Conservation (phyloP, 2,797 vertebrate genomes). For the Anomalospiza imberbis region DNA sequence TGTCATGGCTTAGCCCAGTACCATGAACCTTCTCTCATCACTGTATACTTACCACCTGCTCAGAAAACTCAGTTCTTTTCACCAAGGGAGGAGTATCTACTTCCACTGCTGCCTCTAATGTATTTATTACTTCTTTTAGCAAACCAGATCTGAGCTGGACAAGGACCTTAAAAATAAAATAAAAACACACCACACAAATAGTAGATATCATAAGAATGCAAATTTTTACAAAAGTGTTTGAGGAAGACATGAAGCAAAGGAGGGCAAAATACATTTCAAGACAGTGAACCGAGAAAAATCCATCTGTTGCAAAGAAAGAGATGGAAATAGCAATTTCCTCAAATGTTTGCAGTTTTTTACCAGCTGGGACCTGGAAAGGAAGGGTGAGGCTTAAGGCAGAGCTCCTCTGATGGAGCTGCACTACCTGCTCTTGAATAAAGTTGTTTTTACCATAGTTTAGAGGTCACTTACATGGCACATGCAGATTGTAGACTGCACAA, state of each 20-base stretch:
- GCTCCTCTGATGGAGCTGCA: not conserved
- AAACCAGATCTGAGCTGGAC: slow-evolving; percentile 73
- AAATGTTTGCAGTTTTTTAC: accelerated
- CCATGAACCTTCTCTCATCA: not conserved
- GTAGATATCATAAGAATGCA: not conserved
- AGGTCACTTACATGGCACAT: not conserved
- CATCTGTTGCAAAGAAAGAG: not conserved
- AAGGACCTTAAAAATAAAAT: slow-evolving; percentile 66
- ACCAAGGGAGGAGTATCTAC: slow-evolving; percentile 75
- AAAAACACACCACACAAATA: not conserved
- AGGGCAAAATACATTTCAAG: not conserved
- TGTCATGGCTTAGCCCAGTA: not conserved
- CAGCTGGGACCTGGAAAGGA: not conserved
- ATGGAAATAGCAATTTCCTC: not conserved
- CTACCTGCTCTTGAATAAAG: not conserved
- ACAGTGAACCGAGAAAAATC: not conserved
- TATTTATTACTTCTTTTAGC: slow-evolving; percentile 66
- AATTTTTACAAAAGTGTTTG: not conserved
- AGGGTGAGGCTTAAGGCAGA: not conserved
- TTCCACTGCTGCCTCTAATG: slow-evolving; percentile 71
- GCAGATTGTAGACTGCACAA: not conserved
- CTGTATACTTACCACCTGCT: slow-evolving; percentile 84
- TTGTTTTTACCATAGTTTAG: not conserved
- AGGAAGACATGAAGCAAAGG: not conserved
- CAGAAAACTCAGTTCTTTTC: slow-evolving; percentile 81